A percentile compares a stretch with the other conserved stretches of the same genome.
Evolutionary conservation across 2,888 invertebrate genomes (phyloP).

Genomic region (Noctua comes): DNA sequence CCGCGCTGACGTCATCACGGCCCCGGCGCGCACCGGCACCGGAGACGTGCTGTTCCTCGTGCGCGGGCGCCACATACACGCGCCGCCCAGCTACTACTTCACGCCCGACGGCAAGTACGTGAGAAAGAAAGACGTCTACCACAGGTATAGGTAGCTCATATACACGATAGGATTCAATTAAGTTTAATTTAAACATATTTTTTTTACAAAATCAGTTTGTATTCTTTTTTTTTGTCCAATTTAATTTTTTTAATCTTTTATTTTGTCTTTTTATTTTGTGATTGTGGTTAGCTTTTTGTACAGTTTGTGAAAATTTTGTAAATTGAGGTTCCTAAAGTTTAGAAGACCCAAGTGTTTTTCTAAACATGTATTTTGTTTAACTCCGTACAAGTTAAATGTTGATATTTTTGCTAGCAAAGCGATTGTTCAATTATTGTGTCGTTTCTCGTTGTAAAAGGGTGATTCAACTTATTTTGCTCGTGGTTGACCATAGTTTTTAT

Average conservation of each 20-base stretch:
- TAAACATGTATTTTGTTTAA: constrained; percentile 19
- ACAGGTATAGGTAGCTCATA: constrained; percentile 84
- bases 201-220: constrained; percentile 52
- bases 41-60: constrained; percentile 87
- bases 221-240: constrained; percentile 36
- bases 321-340: constrained; percentile 71
- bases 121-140: constrained; percentile 86
- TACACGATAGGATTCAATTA: constrained; percentile 37
- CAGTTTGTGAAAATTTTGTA: constrained; percentile 46
- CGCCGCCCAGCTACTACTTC: constrained; percentile 86
- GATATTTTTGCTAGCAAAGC: constrained; percentile 19
- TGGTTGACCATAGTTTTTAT: background rate
- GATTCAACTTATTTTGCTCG: constrained; percentile 17
- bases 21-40: constrained; percentile 77
- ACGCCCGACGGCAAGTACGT: constrained; percentile 88
- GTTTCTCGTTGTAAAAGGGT: constrained; percentile 1
- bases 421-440: constrained; percentile 22
- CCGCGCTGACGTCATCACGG: constrained; percentile 88
- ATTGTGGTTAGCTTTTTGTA: constrained; percentile 44
- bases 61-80: constrained; percentile 86
- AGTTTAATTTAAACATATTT: constrained; percentile 33
- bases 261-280: constrained; percentile 51
- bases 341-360: constrained; percentile 30
- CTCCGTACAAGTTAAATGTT: constrained; percentile 24
- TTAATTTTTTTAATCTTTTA: constrained; percentile 14